Percentiles rank a stretch among this genome's conserved stretches.
phyloP scores from a whole-genome alignment of 2,797 vertebrate species.

The Melanotaenia boesemani region DNA sequence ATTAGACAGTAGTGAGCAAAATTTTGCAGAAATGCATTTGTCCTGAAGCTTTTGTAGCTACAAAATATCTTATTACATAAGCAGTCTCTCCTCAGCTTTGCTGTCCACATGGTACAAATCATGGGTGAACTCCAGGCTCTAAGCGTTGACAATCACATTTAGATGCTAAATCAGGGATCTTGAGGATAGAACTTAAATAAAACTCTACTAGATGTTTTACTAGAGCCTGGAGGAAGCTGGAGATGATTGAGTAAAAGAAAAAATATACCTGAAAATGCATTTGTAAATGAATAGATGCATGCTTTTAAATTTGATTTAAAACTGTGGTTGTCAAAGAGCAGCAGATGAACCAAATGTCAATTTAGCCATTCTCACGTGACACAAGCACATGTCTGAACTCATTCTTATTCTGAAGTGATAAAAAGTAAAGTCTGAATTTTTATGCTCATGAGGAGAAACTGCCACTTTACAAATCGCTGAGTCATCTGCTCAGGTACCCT shows the following conservation, averaged over 20 bases:
- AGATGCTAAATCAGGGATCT: constrained; percentile 29
- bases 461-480: constrained; percentile 45
- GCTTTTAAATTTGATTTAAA: constrained; percentile 10
- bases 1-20: not conserved
- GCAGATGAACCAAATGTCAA: constrained; percentile 17
- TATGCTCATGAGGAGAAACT: constrained; percentile 35
- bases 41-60: constrained; percentile 2
- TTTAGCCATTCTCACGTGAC: constrained; percentile 11
- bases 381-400: constrained; percentile 12
- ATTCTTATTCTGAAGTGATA: constrained; percentile 35
- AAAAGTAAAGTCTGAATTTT: constrained; percentile 28
- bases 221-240: constrained; percentile 31
- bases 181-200: constrained; percentile 31
- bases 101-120: constrained; percentile 7
- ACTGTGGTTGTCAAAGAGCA: constrained; percentile 30
- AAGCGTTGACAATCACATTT: constrained; percentile 27
- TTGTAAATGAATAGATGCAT: not conserved
- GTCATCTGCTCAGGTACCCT: constrained; percentile 45
- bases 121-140: constrained; percentile 12
- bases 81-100: constrained; percentile 1
- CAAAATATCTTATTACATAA: constrained; percentile 14
- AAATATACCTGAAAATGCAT: constrained; percentile 28
- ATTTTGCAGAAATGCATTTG: constrained; percentile 15
- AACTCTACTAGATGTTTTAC: constrained; percentile 40
- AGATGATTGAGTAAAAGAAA: constrained; percentile 21